Evolutionary conservation across 2,797 vertebrate species (phyloP), one percentile per base, ranked within the genome.

Genomic region (Danio aesculapii): DNA sequence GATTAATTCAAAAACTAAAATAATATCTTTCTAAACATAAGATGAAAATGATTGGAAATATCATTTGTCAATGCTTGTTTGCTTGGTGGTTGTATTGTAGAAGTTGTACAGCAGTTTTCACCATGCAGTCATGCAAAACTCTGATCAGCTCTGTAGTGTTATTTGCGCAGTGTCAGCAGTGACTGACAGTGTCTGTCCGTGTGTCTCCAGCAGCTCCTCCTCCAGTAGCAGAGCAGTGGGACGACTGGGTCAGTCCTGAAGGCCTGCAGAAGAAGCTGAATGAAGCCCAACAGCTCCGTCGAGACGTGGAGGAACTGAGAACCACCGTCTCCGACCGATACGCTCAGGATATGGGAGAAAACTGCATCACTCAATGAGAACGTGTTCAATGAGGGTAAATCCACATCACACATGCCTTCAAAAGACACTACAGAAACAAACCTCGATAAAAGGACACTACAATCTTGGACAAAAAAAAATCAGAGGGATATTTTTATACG

Each of bases 331-430:
- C 97, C 62, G 97, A 99, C 89, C 95, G 95, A 87, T 99, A 99
- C 0, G 98, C 98, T 6, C 98, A 99, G 93, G 98, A 99, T 91
- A 98, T 99, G 98, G 98, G 98, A 55, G 97, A 99, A 77, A 99
- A 99, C 93, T 99, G 98, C 92, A 97, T 96, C 86, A 97, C 97
- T 30, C 98, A 99, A 84, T 99, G 88, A 94, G 83, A n/a, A 8
- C 39, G 44, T 46, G 46, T 61, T 64, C 39, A 49, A 0, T 14
- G 49, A 79, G 49, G 58, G 68, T 79, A 72, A 62, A 69, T 53
- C 39, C 11, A 50, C n/a, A 16, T 70, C 74, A 49, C 63, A 16
- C 61, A 71, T 71, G 61, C 71, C 82, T 79, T 79, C 21, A 39
- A 30, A 72, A 30, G 3, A 30, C 30, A 30, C 30, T 30, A 30